Percentiles rank a stretch among this genome's conserved stretches.
Evolutionary conservation across 2,113 vertebrate genomes (phyloP).

Genomic region (Oncorhynchus clarkii): DNA sequence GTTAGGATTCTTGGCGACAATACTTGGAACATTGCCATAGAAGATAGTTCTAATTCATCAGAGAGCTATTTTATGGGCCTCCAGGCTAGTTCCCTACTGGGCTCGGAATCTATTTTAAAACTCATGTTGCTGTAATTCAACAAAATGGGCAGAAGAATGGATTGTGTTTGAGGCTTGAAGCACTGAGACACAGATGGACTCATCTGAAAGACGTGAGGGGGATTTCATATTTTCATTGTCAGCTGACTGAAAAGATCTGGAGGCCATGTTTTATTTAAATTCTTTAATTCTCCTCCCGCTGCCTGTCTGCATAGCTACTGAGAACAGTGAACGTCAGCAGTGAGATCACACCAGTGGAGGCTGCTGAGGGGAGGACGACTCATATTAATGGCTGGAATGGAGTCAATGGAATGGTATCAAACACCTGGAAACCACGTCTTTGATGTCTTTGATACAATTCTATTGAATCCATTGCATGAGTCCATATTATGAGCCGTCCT

Average conservation of each 20-base stretch:
- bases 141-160: background rate
- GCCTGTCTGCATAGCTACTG: background rate
- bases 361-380: too few species aligned
- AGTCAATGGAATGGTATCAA: too few species aligned
- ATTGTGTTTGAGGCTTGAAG: conserved; percentile 7
- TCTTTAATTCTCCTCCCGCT: conserved; percentile 8
- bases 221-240: conserved; percentile 12
- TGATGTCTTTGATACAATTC: too few species aligned
- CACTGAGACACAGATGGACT: background rate
- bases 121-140: conserved; percentile 1
- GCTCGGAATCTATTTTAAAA: conserved; percentile 6
- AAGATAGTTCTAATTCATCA: background rate
- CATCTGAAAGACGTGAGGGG: background rate
- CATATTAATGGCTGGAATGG: too few species aligned
- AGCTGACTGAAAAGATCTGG: conserved; percentile 12
- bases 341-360: background rate
- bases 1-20: background rate
- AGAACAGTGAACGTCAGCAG: background rate
- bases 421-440: too few species aligned
- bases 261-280: conserved; percentile 14
- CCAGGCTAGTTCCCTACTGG: background rate
- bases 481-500: too few species aligned
- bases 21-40: background rate
- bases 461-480: too few species aligned
- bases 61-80: background rate